Evolutionary conservation across 2,888 invertebrate species (phyloP).

Genomic region (Halictus quadricinctus): DNA sequence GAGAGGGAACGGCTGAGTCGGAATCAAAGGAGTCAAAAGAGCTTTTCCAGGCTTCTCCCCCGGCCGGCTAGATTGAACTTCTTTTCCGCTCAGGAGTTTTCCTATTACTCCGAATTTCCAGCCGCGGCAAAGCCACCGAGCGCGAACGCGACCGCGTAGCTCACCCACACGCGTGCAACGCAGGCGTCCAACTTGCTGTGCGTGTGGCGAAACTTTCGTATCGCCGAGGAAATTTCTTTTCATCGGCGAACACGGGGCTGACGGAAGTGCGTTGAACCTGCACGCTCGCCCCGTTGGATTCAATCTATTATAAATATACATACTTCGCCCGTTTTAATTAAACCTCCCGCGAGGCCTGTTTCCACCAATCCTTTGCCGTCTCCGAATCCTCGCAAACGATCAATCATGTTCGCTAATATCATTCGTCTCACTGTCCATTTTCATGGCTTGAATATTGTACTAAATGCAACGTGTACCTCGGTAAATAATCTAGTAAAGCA

Average conservation of each 20-base stretch:
- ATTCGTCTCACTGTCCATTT: accelerated
- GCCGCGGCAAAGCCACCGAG: slow-evolving; percentile 69
- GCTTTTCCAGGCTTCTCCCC: slow-evolving; percentile 75
- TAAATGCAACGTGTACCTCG: too few relatives aligned
- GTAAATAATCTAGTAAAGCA: not conserved
- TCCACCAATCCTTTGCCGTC: not conserved
- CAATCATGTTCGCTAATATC: not conserved
- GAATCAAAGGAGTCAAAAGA: slow-evolving; percentile 81
- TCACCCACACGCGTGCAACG: slow-evolving; percentile 27
- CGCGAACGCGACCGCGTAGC: slow-evolving; percentile 42
- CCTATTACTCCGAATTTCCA: slow-evolving; percentile 81
- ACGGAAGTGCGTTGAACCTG: slow-evolving; percentile 17
- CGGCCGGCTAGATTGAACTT: slow-evolving; percentile 78
- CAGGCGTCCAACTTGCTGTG: slow-evolving; percentile 20
- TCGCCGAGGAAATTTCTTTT: slow-evolving; percentile 55
- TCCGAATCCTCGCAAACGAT: not conserved
- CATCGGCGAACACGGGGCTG: slow-evolving; percentile 42
- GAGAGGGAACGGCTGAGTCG: slow-evolving; percentile 49
- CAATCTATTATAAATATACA: slow-evolving; percentile 45
- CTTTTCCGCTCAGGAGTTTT: slow-evolving; percentile 80
- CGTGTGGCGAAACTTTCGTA: slow-evolving; percentile 57
- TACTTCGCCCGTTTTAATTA: slow-evolving; percentile 13
- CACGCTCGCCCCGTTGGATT: slow-evolving; percentile 19
- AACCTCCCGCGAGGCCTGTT: not conserved
- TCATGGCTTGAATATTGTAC: not conserved